Evolutionary conservation across 2,888 invertebrate genomes (phyloP).

Genomic region (Nomada ruficornis): DNA sequence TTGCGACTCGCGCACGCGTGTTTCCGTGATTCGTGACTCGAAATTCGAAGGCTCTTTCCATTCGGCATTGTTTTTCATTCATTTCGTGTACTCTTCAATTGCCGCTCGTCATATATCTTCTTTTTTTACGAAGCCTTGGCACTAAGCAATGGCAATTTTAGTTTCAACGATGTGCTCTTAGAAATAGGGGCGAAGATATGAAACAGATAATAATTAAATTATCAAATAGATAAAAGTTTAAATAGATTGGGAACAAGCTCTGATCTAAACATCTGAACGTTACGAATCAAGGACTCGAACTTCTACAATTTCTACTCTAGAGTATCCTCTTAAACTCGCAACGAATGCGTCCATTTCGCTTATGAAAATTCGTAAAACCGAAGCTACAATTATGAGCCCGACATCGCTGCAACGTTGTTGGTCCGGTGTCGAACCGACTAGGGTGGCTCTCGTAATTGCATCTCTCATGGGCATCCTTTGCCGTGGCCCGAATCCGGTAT

Average conservation of each 20-base stretch:
- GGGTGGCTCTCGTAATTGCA: slow-evolving; percentile 1
- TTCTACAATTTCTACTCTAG: too few species aligned
- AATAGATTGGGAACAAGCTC: too few species aligned
- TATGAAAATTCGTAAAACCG: slow-evolving; percentile 5
- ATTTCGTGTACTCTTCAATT: too few species aligned
- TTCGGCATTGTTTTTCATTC: neutral
- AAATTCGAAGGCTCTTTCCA: neutral
- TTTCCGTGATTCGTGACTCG: slow-evolving; percentile 13
- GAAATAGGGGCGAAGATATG: too few species aligned
- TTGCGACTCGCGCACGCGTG: slow-evolving; percentile 10
- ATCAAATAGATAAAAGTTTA: too few species aligned
- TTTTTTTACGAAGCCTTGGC: too few species aligned
- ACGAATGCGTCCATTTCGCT: neutral
- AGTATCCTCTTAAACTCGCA: neutral
- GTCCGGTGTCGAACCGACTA: neutral
- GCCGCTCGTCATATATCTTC: too few species aligned
- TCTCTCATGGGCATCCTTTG: neutral
- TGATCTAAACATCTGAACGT: too few species aligned
- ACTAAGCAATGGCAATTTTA: too few species aligned
- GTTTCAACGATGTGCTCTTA: too few species aligned
- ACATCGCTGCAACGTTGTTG: neutral
- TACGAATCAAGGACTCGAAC: too few species aligned
- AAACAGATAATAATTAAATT: too few species aligned
- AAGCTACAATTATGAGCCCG: slow-evolving; percentile 20
- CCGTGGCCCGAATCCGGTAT: neutral